Evolutionary conservation across 64 coral and sea anemone species (phyloP), one percentile per base, ranked within the genome.

Genomic region (Astreopora myriophthalma): DNA sequence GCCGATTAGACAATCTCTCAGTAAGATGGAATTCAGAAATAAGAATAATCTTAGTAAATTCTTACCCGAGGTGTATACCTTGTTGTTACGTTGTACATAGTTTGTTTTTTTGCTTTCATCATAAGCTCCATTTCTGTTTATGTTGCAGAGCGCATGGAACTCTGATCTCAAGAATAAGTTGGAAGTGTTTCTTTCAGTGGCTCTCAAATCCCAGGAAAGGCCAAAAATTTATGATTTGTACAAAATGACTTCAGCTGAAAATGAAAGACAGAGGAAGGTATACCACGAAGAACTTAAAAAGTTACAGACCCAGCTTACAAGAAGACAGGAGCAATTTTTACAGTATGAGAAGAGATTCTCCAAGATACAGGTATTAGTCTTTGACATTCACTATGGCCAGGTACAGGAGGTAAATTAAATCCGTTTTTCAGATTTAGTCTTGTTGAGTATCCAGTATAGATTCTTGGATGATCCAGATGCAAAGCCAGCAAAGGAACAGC

Each of bases 141-240:
- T 34, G 20, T 87, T 75, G 7, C 46, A 98, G 96, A 93, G 85
- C 49, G 91, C 97, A 10, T 99, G 97, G 97, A 80, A 69, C 37
- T 92, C 86, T 77, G 94, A 99, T 34, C 55, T 95, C 27, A 90
- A 94, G 76, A 74, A 88, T n/a, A 87, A 95, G 14, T 58, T 99
- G 52, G 48, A 93, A 82, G 51, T 20, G 10, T 99, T 95, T 61
- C 87, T 99, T 14, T 57, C 74, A 32, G 65, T 40, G n/a, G 48
- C 91, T 72, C 49, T 99, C 19, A 99, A 95, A 57, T 95, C 97
- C 58, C 86, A 95, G 76, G 91, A 99, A 90, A 99, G 90, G 67
- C 97, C 97, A 70, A 77, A 87, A 38, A 87, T 99, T 2, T 99
- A 87, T 91, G 87, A 77, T 75, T 57, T 99, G 49, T 94, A 69